Evolutionary conservation across 2,797 vertebrate genomes (phyloP).

Genomic region (Clarias pachynema): DNA sequence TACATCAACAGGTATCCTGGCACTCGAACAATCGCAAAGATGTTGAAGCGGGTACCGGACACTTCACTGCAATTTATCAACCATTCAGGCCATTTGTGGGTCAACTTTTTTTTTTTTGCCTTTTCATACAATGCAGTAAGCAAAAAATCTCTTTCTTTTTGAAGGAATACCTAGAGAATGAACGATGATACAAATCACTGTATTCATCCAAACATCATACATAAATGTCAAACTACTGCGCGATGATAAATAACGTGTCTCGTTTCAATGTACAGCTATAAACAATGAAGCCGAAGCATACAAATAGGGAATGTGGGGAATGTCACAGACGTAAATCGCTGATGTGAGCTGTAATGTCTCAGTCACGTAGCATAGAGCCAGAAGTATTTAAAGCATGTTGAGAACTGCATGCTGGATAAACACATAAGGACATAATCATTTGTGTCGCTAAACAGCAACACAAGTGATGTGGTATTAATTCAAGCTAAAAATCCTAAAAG

Average conservation of each 20-base stretch:
- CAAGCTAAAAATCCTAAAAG: background rate
- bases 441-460: background rate
- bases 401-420: background rate
- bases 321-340: background rate
- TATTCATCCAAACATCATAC: background rate
- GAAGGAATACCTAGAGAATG: background rate
- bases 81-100: background rate
- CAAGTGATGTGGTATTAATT: background rate
- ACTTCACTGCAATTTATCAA: background rate
- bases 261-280: constrained; percentile 1
- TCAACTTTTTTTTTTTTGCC: background rate
- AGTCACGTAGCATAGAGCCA: background rate
- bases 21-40: background rate
- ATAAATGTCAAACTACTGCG: background rate
- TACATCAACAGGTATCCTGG: background rate
- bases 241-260: background rate
- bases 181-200: background rate
- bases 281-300: background rate
- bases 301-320: background rate
- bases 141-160: background rate
- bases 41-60: background rate
- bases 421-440: background rate
- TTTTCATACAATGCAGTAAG: background rate
- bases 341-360: constrained; percentile 7
- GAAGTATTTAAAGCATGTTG: background rate